Base-by-base conservation (phyloP, 53 echinoderm and acorn worm species). In the Apostichopus leukothele region DNA sequence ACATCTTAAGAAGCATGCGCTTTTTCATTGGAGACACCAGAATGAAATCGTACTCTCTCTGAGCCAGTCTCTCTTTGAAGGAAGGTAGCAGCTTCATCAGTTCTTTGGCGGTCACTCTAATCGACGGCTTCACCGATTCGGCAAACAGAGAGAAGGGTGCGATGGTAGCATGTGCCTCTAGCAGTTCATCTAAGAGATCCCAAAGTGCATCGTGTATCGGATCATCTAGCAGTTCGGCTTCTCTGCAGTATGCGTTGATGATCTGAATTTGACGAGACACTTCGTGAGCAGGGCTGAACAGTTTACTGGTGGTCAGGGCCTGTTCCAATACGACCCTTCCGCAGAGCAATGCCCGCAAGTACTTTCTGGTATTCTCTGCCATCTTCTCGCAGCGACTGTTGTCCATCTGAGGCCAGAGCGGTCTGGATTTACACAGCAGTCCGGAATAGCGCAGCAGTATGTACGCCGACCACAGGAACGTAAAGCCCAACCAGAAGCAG, bases 231-330 rank as follows among this genome's bases (percentile, higher is more conserved):
- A 90, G 87, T 88, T 98, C 99, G 4, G 99, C 95, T 63, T 98
- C 99, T 51, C 99, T 88, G 86, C 99, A 98, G 90, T 96, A 98
- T 8, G 99, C 99, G 88, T 98, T 98, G 74, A 98, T 96, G 90
- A 98, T 94, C 88, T 98, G 99, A 74, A 98, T 96, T 89, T 98
- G 99, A 18, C 99, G 88, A 10, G 99, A 90, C 1, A 98, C 92
- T 83, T 98, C 99, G 67, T 98, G 95, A 19, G 94, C 95, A 10
- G 99, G 99, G 52, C 99, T 98, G 91, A 98, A 98, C 23, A 98
- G 93, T 10, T 96, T 96, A 51, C 88, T 90, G 52, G 91, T 91
- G 4, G 96, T 93, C 16, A 98, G 84, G 5, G 99, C 92, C 86
- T 98, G 91, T 88, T 95, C 95, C 55, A 98, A 90, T 54, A 98